Conservation (phyloP, 2,113 vertebrate genomes). For the Mesoclemmys tuberculata region DNA sequence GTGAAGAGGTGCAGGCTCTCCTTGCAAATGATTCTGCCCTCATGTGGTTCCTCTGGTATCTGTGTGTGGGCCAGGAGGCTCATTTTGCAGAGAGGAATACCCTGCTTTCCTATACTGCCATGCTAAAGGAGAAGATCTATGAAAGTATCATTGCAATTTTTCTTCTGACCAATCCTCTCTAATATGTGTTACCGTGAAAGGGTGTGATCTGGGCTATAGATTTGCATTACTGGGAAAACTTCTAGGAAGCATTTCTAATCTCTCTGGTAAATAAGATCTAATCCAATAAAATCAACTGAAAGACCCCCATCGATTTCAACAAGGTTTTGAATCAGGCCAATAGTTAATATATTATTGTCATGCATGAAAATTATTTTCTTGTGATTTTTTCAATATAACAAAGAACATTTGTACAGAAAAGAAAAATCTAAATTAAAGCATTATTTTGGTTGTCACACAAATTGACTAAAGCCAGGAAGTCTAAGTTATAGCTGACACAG, state of each 20-base stretch:
- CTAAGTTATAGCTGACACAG: neutral
- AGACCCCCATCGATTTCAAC: neutral
- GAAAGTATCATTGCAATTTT: neutral
- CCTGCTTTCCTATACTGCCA: neutral
- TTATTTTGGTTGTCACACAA: neutral
- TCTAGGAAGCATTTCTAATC: fast-evolving
- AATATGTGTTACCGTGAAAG: neutral
- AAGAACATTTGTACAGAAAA: neutral
- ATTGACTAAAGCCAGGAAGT: neutral
- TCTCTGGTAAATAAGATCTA: neutral
- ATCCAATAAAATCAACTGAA: neutral
- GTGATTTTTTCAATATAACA: neutral
- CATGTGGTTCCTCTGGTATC: neutral
- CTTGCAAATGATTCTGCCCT: neutral
- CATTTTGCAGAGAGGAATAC: neutral
- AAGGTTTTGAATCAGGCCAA: neutral
- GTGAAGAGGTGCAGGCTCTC: fast-evolving
- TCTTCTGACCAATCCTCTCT: neutral
- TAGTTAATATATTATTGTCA: neutral
- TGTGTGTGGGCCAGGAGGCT: fast-evolving
- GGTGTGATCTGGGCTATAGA: neutral
- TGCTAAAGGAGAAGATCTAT: neutral
- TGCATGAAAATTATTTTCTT: neutral
- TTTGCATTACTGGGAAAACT: neutral
- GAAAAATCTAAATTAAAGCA: neutral